phyloP scores from a whole-genome alignment of 2,113 vertebrate genomes.

The Hippocampus mohnikei region DNA sequence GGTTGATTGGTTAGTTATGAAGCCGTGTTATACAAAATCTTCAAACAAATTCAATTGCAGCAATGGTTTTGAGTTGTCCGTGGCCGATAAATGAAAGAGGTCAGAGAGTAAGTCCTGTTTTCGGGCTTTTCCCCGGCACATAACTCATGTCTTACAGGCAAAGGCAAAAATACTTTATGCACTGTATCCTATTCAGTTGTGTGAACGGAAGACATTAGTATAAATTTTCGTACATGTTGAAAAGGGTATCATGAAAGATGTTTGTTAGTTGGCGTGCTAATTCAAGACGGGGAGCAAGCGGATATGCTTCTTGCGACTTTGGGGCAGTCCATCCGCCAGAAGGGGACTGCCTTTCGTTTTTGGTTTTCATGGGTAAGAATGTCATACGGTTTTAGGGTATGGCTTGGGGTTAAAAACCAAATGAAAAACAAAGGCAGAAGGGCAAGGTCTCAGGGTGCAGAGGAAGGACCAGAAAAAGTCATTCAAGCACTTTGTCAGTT shows the following conservation, averaged over 20 bases:
- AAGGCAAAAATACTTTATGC: neutral
- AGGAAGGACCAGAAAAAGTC: neutral
- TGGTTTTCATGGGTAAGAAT: neutral
- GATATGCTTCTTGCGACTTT: neutral
- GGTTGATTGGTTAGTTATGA: too few relatives aligned
- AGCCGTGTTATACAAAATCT: neutral
- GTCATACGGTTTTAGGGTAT: neutral
- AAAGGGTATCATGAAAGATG: too few relatives aligned
- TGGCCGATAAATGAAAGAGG: neutral
- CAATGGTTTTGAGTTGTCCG: neutral
- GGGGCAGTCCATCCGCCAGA: neutral
- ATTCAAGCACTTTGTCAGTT: neutral
- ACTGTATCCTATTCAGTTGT: neutral
- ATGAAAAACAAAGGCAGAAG: neutral
- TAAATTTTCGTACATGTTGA: too few relatives aligned
- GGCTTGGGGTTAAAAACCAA: neutral
- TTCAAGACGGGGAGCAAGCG: neutral
- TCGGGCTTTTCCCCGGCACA: neutral
- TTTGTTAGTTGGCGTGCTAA: neutral
- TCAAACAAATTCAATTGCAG: neutral
- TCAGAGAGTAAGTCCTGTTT: neutral
- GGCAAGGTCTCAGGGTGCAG: neutral
- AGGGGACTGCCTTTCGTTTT: too few relatives aligned
- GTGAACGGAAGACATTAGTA: conserved; percentile 3
- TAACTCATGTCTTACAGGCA: neutral